Percentiles rank a stretch among this genome's conserved stretches.
These are phyloP conservation scores for Sclerurus mexicanus DNA, from an alignment of 2,113 vertebrate genomes.

Conservation along the genomic window DNA sequence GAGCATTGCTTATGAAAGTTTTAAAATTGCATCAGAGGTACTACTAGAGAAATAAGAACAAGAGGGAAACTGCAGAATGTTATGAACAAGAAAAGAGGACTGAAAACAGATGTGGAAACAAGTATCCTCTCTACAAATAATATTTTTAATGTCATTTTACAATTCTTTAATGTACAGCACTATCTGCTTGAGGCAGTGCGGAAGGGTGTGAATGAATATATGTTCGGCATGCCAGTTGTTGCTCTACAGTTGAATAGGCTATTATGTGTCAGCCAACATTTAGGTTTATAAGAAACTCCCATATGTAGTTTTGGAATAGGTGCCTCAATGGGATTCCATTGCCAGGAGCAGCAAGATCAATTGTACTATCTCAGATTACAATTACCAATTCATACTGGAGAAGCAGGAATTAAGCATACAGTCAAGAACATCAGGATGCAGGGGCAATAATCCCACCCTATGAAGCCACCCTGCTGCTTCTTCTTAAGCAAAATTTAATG, in stretches of 20 bases:
- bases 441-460: slow-evolving; percentile 1
- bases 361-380: not conserved
- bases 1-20: not conserved
- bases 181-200: slow-evolving; percentile 18
- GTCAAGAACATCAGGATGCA: slow-evolving; percentile 7
- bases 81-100: not conserved
- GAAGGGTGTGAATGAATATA: not conserved
- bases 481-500: slow-evolving; percentile 37
- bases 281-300: not conserved
- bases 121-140: not conserved
- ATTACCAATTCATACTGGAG: not conserved
- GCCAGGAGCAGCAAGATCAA: slow-evolving; percentile 36
- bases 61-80: not conserved
- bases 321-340: slow-evolving; percentile 24
- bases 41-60: not conserved
- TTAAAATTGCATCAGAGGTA: not conserved
- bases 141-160: slow-evolving; percentile 22
- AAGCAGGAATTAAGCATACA: slow-evolving; percentile 21
- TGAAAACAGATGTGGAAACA: slow-evolving; percentile 24
- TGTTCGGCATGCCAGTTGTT: slow-evolving; percentile 14
- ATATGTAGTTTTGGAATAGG: not conserved
- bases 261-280: not conserved
- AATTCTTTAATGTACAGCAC: not conserved
- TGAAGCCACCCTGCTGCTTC: not conserved
- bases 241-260: not conserved